These are phyloP conservation scores for Sylvia atricapilla DNA, from an alignment of 2,113 vertebrate genomes.

Conservation along the genomic window DNA sequence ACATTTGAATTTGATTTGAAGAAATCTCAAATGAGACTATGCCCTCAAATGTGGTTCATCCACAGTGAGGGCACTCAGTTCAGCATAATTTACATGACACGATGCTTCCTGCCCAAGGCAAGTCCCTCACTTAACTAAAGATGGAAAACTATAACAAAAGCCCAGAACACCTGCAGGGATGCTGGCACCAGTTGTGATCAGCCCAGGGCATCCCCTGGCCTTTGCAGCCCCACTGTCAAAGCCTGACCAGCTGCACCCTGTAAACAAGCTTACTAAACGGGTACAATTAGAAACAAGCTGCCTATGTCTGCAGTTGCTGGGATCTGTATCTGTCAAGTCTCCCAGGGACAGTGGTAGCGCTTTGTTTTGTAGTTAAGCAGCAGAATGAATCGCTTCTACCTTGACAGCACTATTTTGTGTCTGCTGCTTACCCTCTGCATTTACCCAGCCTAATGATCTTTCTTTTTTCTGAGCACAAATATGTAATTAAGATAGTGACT, in stretches of 20 bases:
- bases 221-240: neutral
- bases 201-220: neutral
- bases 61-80: neutral
- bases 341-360: neutral
- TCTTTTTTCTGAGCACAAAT: neutral
- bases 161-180: neutral
- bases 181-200: accelerated
- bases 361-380: neutral
- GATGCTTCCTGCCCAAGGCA: neutral
- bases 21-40: neutral
- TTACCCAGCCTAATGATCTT: neutral
- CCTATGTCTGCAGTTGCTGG: neutral
- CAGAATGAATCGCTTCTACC: neutral
- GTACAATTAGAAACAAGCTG: neutral
- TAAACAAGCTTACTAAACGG: neutral
- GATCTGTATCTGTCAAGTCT: neutral
- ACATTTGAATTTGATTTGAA: neutral
- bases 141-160: neutral
- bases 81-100: neutral
- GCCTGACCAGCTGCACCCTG: too few species aligned
- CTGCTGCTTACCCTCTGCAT: neutral
- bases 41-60: accelerated
- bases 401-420: neutral
- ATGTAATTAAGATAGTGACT: neutral
- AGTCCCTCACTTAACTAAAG: neutral